Evolutionary conservation across 2,113 vertebrate genomes (phyloP), one percentile per base, ranked within the genome.

Genomic region (Athene noctua): DNA sequence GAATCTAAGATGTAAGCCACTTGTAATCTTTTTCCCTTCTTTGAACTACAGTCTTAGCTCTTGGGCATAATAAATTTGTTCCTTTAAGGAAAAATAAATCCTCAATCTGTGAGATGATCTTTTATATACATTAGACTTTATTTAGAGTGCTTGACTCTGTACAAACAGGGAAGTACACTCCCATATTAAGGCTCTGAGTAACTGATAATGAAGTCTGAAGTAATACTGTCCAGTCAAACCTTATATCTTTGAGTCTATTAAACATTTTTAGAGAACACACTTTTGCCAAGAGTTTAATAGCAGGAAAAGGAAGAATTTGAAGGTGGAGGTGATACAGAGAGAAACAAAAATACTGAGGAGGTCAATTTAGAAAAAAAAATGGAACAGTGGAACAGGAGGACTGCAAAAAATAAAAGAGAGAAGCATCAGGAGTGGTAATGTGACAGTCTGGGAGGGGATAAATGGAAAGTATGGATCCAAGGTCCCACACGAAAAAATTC

Each of bases 21-120:
- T 38, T 36, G 26, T 94, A 94, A 96, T 90, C 94, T 86, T 94
- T 3, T 92, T 17, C 52, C 90, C 95, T 88, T 63, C 57, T 67
- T 25, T 97, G 91, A 97, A 97, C 81, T 77, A 68, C 51, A 78
- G 87, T 47, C 62, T 89, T 86, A 95, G 68, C 38, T 82, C 34
- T 71, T 51, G 36, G 11, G 57, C 44, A 36, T 54, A 63, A 96
- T 42, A 89, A 66, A 81, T 91, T 51, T 70, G 46, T 62, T 94
- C 38, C 72, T 75, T 86, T 22, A 96, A 91, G 47, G 52, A 88
- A 94, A 94, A 89, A 51, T 3, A 91, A 84, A 95, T 58, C 66
- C 68, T 70, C 46, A 40, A 1, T 61, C 44, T 68, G 30, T 0
- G 0, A 92, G 63, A 38, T 46, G 36, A 79, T 63, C 10, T 72